Base-by-base conservation (phyloP, 2,113 vertebrate genomes). In the Bagarius yarrelli region DNA sequence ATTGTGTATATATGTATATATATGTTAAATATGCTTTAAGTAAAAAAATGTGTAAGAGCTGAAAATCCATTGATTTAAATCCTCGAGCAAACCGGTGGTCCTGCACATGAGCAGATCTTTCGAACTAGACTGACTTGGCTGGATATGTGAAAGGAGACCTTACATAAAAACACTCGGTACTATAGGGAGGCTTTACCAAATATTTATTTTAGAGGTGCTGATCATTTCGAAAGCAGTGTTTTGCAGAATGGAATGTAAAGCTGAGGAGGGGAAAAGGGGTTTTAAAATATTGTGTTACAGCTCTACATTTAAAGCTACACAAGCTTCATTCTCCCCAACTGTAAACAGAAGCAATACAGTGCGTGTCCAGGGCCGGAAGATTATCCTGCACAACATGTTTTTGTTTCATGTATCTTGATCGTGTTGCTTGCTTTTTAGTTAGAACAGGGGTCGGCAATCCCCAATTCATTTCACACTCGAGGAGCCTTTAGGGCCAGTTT, bases 191-290 rank as follows among this genome's bases (percentile, higher is more conserved):
- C 25, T 55, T 53, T 0, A 5, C 0, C 18, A 72, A 71, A 55
- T 72, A 72, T 72, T 72, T 72, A 21, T 72, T 72, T 72, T 53
- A 53, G 27, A 72, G 27, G 25, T 72, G 69, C 47, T 72, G 16
- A 72, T 72, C 5, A 72, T 72, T 50, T 27, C 8, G 67, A 71
- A 52, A 52, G 16, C 25, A 71, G 25, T 71, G 47, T 52, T 52
- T 53, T 19, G 4, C 27, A 53, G 27, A 53, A 32, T 21, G 50
- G 25, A 53, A 53, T 72, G 69, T 72, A 52, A 71, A 71, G 44
- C 25, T 71, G 8, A 52, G 2, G 40, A 25, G 5, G n/a, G 9
- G 18, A 16, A 15, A 15, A 4, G 6, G 1, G 19, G 21, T 8
- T 50, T 44, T 69, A 34, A 64, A 69, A n/a, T 47, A 47, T 16